Evolutionary conservation across 2,113 vertebrate species (phyloP).

Genomic region (Mesoclemmys tuberculata): DNA sequence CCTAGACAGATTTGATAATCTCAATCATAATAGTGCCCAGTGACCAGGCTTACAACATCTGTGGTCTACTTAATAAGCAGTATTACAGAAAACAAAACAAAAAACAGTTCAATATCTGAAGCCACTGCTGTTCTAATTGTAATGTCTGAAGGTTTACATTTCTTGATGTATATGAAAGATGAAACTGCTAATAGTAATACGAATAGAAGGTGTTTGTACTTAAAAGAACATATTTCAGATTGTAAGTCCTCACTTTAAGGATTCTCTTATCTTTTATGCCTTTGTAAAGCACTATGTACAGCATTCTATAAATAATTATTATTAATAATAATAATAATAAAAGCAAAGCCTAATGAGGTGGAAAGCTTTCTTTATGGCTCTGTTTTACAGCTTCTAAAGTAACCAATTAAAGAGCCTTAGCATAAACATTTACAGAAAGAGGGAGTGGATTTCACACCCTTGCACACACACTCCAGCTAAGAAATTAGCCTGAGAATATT

Average conservation of each 20-base stretch:
- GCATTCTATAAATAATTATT: background rate
- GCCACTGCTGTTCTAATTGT: background rate
- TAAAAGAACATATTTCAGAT: background rate
- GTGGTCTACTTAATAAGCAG: background rate
- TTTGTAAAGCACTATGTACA: background rate
- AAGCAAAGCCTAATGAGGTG: background rate
- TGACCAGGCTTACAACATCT: background rate
- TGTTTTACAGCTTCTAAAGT: background rate
- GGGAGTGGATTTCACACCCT: background rate
- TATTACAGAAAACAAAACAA: background rate
- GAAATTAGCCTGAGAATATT: background rate
- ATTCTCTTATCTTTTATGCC: background rate
- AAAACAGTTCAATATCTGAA: background rate
- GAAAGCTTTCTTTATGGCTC: background rate
- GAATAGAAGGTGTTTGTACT: background rate
- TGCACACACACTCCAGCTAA: background rate
- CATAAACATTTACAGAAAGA: background rate
- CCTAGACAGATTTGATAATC: background rate
- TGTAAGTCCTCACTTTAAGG: background rate
- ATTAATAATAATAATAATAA: background rate
- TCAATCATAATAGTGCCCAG: background rate
- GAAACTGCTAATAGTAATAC: background rate
- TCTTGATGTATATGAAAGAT: background rate
- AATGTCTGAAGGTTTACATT: background rate
- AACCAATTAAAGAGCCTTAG: background rate